Percentiles rank a stretch among this genome's conserved stretches.
phyloP scores from a whole-genome alignment of 2,113 vertebrate genomes.

The Sclerurus mexicanus region DNA sequence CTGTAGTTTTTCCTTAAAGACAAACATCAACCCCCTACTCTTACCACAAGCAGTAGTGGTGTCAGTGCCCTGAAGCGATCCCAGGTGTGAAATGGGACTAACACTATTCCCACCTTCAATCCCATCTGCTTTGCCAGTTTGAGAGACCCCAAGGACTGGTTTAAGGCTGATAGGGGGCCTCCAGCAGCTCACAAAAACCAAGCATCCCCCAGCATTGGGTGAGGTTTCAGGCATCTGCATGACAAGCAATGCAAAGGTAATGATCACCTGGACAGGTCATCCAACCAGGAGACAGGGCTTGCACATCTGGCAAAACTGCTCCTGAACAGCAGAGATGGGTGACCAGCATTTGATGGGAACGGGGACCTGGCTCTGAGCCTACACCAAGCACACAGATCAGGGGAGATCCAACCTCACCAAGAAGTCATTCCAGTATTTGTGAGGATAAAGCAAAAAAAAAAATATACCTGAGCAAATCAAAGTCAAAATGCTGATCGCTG shows the following conservation, averaged over 20 bases:
- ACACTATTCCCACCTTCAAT: neutral
- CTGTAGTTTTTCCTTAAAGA: neutral
- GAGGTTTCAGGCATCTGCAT: neutral
- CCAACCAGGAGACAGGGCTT: no score
- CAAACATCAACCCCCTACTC: neutral
- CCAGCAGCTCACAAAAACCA: neutral
- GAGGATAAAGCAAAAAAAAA: neutral
- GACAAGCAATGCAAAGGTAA: neutral
- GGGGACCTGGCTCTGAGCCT: neutral
- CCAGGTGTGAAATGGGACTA: neutral
- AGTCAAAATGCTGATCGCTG: neutral
- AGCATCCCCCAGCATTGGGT: rapidly evolving
- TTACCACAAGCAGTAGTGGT: neutral
- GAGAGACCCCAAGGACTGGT: neutral
- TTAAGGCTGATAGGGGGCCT: neutral
- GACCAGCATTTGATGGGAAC: neutral
- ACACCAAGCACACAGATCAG: neutral
- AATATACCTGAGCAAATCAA: neutral
- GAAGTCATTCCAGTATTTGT: neutral
- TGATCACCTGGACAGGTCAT: neutral
- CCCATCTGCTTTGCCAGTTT: neutral
- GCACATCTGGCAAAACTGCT: neutral
- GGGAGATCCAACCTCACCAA: neutral
- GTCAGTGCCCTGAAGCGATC: neutral
- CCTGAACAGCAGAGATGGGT: neutral